Base-by-base conservation (phyloP, 1,140 invertebrate genomes). In the Coelopa frigida region DNA sequence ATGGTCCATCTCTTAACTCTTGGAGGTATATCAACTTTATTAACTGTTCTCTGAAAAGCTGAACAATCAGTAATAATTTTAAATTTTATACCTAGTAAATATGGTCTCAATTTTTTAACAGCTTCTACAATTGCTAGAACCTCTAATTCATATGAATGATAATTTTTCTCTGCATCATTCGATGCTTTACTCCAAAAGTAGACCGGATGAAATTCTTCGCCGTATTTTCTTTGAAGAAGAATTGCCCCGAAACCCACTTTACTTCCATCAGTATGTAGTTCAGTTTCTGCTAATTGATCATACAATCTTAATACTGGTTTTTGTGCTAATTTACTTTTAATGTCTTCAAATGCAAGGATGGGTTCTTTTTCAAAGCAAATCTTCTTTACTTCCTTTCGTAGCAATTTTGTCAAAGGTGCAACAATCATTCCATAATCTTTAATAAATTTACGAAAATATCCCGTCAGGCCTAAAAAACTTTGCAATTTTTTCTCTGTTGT, bases 91-190 rank as follows among this genome's bases (percentile, higher is more conserved):
- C 51, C 54, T 5, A 53, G 7, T 17, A 56, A 36, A 45, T 53
- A 53, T 2, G 64, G 51, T 21, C 53, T 40, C 46, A 61, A 58
- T 26, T 59, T 58, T 21, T 49, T 47, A 7, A 63, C 24, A 10
- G 50, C 52, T 32, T 55, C 74, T 61, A 73, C 70, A 52, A 78
- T 57, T 0, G 60, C 60, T 12, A 63, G 43, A 2, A 79, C 62
- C 48, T 72, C 66, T 2, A 72, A 23, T 40, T 70, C 61, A 48
- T 66, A 71, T 14, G 58, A 67, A 8, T 53, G 53, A 42, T 62
- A 71, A 15, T 54, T 56, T 7, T 40, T 44, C 50, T 72, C 62
- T 5, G 55, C 43, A 10, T 61, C 49, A 7, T 45, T 48, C 6
- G 64, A 67, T 24, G 47, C 52, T 52, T 75, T 73, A 62, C 56